Base-by-base conservation (phyloP, 2,797 vertebrate genomes). In the Gadopsis bispinosus region DNA sequence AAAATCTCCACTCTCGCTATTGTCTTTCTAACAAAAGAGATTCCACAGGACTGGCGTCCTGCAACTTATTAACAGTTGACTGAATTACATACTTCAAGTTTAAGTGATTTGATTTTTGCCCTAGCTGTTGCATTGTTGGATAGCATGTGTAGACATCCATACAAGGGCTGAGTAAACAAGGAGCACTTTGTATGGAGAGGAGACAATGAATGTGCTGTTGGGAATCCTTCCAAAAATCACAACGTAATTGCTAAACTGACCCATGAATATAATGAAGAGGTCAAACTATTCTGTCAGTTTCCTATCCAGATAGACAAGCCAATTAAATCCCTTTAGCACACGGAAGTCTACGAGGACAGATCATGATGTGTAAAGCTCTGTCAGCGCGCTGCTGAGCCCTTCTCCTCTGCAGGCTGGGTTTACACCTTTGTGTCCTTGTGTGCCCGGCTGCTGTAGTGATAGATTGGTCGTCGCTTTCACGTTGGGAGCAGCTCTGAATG, bases 31-130 rank as follows among this genome's bases (percentile, higher is more conserved):
- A 94, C 87, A 90, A 94, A 91, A 78, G 90, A 95, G 88, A 95
- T 93, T 95, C 93, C 90, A 79, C 77, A 92, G 81, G 61, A 67
- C 89, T 81, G 88, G 88, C 84, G 91, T 94, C 90, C 80, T 75
- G 79, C 22, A 81, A 91, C 87, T 94, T 95, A 96, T 94, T 95
- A 96, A 96, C 86, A 91, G 88, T 84, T 90, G 88, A 94, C 91
- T 91, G 94, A 95, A 96, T 93, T 93, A 92, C 83, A 89, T 91
- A 85, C 83, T 85, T 95, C 89, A 84, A 81, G 93, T 90, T 87
- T 89, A 88, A 90, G 75, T 85, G 81, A 89, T 85, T 73, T 80
- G 79, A 89, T 77, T 80, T 85, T 76, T 53, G 81, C 91, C 47
- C 33, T n/a, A 8, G 68, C 58, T 55, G 72, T 64, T 66, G 35